phyloP scores from a whole-genome alignment of 2,888 invertebrate genomes.

The Parthenolecanium corni region DNA sequence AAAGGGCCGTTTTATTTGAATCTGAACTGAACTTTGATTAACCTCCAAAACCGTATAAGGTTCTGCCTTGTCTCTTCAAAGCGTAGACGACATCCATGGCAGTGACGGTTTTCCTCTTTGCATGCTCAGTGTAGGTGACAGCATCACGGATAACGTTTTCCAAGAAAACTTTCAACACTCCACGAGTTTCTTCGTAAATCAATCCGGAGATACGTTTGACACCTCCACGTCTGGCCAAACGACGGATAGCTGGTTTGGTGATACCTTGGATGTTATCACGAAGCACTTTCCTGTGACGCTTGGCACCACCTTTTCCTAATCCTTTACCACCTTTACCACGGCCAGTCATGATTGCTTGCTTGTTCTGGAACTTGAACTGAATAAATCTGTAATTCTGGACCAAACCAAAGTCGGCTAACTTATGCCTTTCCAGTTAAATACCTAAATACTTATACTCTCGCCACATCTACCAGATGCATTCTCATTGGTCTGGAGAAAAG shows the following conservation, averaged over 20 bases:
- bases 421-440: no score
- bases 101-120: constrained; percentile 41
- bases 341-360: constrained; percentile 50
- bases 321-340: constrained; percentile 70
- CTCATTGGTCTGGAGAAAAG: no score
- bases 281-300: constrained; percentile 68
- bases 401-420: no score
- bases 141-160: constrained; percentile 69
- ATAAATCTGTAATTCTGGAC: no score
- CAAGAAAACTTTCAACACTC: constrained; percentile 66
- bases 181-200: constrained; percentile 72
- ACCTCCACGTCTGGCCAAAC: constrained; percentile 56
- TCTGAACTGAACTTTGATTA: constrained; percentile 37
- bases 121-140: constrained; percentile 78
- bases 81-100: constrained; percentile 66
- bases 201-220: constrained; percentile 46
- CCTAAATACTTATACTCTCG: no score
- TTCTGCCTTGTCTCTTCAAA: constrained; percentile 66
- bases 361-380: no score
- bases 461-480: no score
- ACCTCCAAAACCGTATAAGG: constrained; percentile 68
- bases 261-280: constrained; percentile 48
- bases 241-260: constrained; percentile 58
- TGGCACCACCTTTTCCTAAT: constrained; percentile 67
- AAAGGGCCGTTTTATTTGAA: not conserved